A percentile compares a stretch with the other conserved stretches of the same genome.
phyloP scores from a whole-genome alignment of 2,888 invertebrate species.

The Busseola fusca region DNA sequence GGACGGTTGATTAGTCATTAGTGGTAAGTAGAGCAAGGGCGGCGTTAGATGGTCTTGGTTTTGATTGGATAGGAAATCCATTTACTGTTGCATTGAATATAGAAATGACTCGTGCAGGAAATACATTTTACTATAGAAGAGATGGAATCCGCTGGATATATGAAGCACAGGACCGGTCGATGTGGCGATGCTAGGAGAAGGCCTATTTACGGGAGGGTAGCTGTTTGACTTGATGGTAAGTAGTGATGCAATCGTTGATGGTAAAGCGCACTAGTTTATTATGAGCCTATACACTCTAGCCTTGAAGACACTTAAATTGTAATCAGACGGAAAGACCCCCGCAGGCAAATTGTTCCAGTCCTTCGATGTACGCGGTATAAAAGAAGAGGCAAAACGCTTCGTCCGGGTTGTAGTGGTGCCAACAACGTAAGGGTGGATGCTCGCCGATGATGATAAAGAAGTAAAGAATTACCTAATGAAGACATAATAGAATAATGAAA shows the following conservation, averaged over 20 bases:
- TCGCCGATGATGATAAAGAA: background rate
- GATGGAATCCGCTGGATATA: background rate
- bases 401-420: too few relatives aligned
- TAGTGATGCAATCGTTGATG: too few relatives aligned
- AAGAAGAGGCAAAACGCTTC: too few relatives aligned
- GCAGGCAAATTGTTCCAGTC: too few relatives aligned
- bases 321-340: too few relatives aligned
- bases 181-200: background rate
- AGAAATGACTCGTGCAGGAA: slow-evolving; percentile 25
- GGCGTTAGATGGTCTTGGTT: slow-evolving; percentile 33
- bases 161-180: background rate
- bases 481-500: background rate
- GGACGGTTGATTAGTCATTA: slow-evolving; percentile 24
- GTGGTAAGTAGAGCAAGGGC: slow-evolving; percentile 60
- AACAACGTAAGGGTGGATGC: too few relatives aligned
- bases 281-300: too few relatives aligned
- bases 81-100: slow-evolving; percentile 22
- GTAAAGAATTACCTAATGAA: background rate
- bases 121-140: background rate
- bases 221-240: too few relatives aligned
- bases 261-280: too few relatives aligned
- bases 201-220: background rate
- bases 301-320: too few relatives aligned
- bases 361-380: too few relatives aligned
- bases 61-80: slow-evolving; percentile 43